Evolutionary conservation across 1,140 invertebrate genomes (phyloP), one percentile per base, ranked within the genome.

Genomic region (Drosophila aff.): DNA sequence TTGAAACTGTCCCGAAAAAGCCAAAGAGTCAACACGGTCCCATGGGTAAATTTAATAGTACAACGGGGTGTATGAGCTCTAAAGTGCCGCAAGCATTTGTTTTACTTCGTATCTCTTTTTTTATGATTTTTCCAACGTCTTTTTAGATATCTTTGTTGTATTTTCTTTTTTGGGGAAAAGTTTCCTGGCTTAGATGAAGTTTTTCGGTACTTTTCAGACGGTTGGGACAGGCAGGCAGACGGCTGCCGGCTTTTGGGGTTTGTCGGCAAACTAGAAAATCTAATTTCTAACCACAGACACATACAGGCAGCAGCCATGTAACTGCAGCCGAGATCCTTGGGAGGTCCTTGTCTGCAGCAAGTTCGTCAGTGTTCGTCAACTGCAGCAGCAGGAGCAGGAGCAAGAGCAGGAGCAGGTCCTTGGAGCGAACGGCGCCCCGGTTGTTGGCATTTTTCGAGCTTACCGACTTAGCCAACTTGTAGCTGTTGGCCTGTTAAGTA

Each of bases 251-350:
- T 81, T 77, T 85, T 58, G 41, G 57, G 67, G 53, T 44, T 44
- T 77, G 76, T 67, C 65, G 76, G 73, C 65, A 89, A 82, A 83
- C 72, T 87, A 83, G 83, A 83, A 87, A 87, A 89, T 89, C 84
- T 89, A 87, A 87, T 87, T 87, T 87, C 73, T 67, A 83, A 81
- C 84, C 84, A 79, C 79, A 73, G 66, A 53, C 66, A 60, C 36
- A 76, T 52, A 59, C 36, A 43, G 18, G 36, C 38, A 49, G 76
- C 44, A 60, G 68, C 58, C 53, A 77, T 82, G 83, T 89, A 85
- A 86, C 82, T 81, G 68, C 80, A 80, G 18, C 46, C 67, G 36
- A 72, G 65, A 67, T 71, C 52, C 69, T 71, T 40, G 36, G 44
- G 26, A 41, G 52, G 18, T 38, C 44, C 44, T 46, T 49, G 53